Evolutionary conservation across 1,140 invertebrate genomes (phyloP), one percentile per base, ranked within the genome.

Genomic region (Drosophila ananassae): DNA sequence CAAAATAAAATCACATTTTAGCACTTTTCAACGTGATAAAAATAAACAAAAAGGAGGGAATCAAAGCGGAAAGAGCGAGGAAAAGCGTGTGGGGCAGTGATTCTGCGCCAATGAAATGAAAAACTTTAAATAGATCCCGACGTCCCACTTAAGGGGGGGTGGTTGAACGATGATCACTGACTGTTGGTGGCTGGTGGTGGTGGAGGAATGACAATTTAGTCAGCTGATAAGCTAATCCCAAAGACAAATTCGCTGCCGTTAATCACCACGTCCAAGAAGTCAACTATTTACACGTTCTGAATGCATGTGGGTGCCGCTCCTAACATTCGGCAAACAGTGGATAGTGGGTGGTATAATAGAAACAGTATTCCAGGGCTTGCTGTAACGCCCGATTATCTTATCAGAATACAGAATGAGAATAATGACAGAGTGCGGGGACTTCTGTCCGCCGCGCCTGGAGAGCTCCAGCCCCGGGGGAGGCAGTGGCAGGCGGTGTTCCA

Each of bases 1-100:
- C 79, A 71, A 82, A 66, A 71, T 71, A 69, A 69, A 71, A 71
- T 69, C 67, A 71, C 67, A 69, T 77, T 84, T 84, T 84, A 84
- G 81, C 81, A 75, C 73, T 75, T 67, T 37, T 68, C 28, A 28
- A 58, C 44, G 80, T 87, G 83, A 87, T 87, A 85, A 85, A 85
- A 85, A 85, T 87, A 85, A 87, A 82, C 74, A 82, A 82, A 77
- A 59, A 37, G 32, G 47, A 24, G 54, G 7, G 3, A 44, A 41
- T 13, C 12, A 52, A 24, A 25, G 32, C 9, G 57, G 22, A 21
- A 54, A 44, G 21, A 47, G 44, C 44, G 44, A 22, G 44, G 44
- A 47, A 47, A 47, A 47, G 44, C 44, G 44, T 47, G 44, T 47
- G 44, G 17, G 44, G 44, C 44, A 59, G 64, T 71, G 34, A 57